phyloP scores from a whole-genome alignment of 2,113 vertebrate genomes.

The Poecile atricapillus region DNA sequence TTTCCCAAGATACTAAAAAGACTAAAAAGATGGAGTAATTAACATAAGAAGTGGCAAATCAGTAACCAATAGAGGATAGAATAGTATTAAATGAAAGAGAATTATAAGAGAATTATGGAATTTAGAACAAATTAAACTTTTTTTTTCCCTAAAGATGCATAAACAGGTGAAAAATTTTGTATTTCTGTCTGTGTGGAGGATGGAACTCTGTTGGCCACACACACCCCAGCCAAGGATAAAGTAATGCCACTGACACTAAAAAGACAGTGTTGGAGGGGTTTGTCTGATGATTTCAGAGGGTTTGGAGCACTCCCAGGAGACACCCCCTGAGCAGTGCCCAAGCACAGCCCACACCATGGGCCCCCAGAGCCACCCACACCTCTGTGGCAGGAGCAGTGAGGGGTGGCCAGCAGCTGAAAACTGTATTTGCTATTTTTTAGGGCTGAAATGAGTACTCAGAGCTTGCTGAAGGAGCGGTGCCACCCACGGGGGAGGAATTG shows the following conservation, averaged over 20 bases:
- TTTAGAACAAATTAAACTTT: neutral
- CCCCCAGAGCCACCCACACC: neutral
- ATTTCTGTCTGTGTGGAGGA: neutral
- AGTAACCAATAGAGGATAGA: neutral
- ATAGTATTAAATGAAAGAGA: neutral
- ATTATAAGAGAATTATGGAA: neutral
- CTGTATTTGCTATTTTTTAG: neutral
- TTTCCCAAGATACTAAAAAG: neutral
- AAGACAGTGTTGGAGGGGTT: neutral
- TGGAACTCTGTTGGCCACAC: neutral
- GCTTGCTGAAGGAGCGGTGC: neutral
- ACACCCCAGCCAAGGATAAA: neutral
- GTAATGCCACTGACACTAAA: neutral
- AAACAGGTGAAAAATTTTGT: neutral
- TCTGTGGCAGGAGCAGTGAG: rapidly evolving
- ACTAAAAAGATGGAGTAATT: neutral
- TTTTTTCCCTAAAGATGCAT: neutral
- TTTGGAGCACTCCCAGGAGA: neutral
- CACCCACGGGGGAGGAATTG: neutral
- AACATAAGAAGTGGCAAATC: neutral
- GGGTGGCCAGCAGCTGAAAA: neutral
- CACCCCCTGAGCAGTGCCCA: neutral
- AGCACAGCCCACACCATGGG: rapidly evolving
- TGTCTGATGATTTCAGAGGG: neutral
- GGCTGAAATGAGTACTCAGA: rapidly evolving